Base-by-base conservation (phyloP, 1,140 invertebrate genomes). In the Zaprionus inermis region DNA sequence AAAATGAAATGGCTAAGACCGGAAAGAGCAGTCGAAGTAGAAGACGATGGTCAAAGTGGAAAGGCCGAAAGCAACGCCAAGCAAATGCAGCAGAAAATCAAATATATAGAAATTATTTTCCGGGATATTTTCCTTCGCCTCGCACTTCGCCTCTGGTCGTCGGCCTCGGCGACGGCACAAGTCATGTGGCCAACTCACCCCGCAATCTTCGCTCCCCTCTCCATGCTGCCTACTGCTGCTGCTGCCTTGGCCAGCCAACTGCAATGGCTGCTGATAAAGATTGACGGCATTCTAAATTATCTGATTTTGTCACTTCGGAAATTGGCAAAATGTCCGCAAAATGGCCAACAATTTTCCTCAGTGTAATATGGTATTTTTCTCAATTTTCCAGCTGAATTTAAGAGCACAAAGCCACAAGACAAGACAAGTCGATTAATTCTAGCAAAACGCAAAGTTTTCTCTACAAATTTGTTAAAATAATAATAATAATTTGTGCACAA, bases 261-360 rank as follows among this genome's bases (percentile, higher is more conserved):
- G 84, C 84, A 89, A 80, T 79, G 84, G 75, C 74, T 72, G 68
- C 44, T 80, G 90, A 91, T 90, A 90, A 79, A 88, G 80, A 91
- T 91, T 91, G 90, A 91, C 85, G 85, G 90, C 76, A 82, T 76
- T 88, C 74, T 90, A 91, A 91, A 91, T 91, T 91, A 81, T 84
- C 85, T 91, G 90, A 91, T 91, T 91, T 83, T 91, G 90, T 91
- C 90, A 91, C 85, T 76, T 84, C 76, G 78, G 82, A 91, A 91
- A 91, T 91, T 91, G 90, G 82, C 86, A 88, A 91, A 88, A 86
- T 91, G 76, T 90, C 72, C 66, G 61, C 54, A 55, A 61, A 72
- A 72, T 36, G 69, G 30, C 68, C 24, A 58, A 36, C 36, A 59
- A 59, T 64, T 77, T 7, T 44, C 56, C n/a, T 59, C 51, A 63